A percentile compares a stretch with the other conserved stretches of the same genome.
These are phyloP conservation scores for Dasysyrphus tricinctus DNA, from an alignment of 2,888 invertebrate genomes.

Conservation along the genomic window DNA sequence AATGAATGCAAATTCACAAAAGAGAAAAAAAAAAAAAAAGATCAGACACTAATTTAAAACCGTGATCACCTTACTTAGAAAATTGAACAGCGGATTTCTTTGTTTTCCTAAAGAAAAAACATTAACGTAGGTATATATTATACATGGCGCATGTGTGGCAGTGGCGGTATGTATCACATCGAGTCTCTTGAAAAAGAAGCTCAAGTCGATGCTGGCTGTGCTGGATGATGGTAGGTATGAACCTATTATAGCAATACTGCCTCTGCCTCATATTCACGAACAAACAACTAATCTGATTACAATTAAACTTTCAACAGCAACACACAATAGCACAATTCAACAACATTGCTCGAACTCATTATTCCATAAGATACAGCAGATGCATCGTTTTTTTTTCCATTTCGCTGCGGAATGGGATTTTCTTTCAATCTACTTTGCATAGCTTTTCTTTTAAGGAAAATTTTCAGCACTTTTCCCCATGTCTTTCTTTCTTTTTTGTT, in stretches of 20 bases:
- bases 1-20: constrained; percentile 39
- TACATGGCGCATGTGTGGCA: constrained; percentile 24
- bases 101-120: constrained; percentile 36
- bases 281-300: constrained; percentile 69
- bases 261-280: neutral
- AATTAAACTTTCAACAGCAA: constrained; percentile 73
- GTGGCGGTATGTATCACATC: neutral
- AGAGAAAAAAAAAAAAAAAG: neutral
- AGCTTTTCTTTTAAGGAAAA: constrained; percentile 63
- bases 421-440: constrained; percentile 25
- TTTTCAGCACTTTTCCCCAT: constrained; percentile 62
- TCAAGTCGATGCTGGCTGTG: neutral
- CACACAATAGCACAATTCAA: constrained; percentile 53
- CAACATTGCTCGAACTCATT: constrained; percentile 67
- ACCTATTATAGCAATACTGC: neutral
- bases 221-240: too few species aligned
- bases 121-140: neutral
- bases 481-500: constrained; percentile 13
- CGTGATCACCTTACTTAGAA: constrained; percentile 60
- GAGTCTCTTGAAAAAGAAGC: constrained; percentile 24
- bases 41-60: constrained; percentile 62
- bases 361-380: constrained; percentile 65
- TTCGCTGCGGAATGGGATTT: constrained; percentile 43
- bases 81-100: constrained; percentile 60
- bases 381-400: constrained; percentile 8